phyloP scores from a whole-genome alignment of 2,888 invertebrate genomes.

The Chironomus riparius region DNA sequence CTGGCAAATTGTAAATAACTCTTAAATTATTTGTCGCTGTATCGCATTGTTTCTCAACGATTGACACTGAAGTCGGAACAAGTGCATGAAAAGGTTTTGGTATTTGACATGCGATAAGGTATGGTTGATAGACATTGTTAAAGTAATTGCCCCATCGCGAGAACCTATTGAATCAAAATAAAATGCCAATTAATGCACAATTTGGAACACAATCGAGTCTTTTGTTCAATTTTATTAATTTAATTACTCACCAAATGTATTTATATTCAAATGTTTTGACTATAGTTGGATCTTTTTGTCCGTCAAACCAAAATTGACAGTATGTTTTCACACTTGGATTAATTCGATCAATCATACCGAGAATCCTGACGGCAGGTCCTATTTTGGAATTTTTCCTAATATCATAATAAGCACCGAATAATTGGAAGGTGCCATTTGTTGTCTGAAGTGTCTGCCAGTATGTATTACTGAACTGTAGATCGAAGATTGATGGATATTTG shows the following conservation, averaged over 20 bases:
- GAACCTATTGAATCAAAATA: neutral
- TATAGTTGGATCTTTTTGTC: slow-evolving; percentile 69
- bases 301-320: slow-evolving; percentile 86
- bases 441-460: slow-evolving; percentile 85
- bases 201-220: neutral
- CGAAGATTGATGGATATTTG: slow-evolving; percentile 79
- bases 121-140: slow-evolving; percentile 83
- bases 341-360: slow-evolving; percentile 84
- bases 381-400: slow-evolving; percentile 65
- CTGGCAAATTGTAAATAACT: slow-evolving; percentile 70
- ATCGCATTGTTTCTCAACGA: slow-evolving; percentile 78
- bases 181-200: neutral
- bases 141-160: slow-evolving; percentile 50
- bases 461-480: slow-evolving; percentile 84
- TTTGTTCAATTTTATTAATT: neutral
- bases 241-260: slow-evolving; percentile 80
- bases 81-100: slow-evolving; percentile 63
- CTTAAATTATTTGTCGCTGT: slow-evolving; percentile 75
- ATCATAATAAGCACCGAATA: slow-evolving; percentile 86
- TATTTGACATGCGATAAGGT: slow-evolving; percentile 79
- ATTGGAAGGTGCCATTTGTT: slow-evolving; percentile 78
- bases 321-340: slow-evolving; percentile 72
- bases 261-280: slow-evolving; percentile 81
- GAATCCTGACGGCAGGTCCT: slow-evolving; percentile 73
- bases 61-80: slow-evolving; percentile 72